phyloP scores from a whole-genome alignment of 2,888 invertebrate genomes.

The Crematogaster levior region DNA sequence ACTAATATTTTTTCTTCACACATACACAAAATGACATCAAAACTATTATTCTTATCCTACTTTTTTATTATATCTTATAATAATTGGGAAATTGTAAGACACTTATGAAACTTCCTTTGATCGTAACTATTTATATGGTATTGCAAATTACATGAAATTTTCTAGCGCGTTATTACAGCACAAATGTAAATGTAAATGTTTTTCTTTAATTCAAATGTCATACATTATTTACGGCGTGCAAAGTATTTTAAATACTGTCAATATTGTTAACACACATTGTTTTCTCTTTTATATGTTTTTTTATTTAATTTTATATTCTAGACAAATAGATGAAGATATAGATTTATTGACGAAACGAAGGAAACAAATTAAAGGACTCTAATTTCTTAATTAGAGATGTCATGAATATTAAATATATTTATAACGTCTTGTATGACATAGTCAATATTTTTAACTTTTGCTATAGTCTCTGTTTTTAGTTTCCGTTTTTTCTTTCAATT shows the following conservation, averaged over 20 bases:
- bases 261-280: not conserved
- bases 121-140: slow-evolving; percentile 57
- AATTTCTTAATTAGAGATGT: not conserved
- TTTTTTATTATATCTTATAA: slow-evolving; percentile 70
- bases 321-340: not conserved
- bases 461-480: not conserved
- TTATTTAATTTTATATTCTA: slow-evolving; percentile 22
- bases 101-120: slow-evolving; percentile 56
- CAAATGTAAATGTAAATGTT: not conserved
- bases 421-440: not conserved
- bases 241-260: slow-evolving; percentile 14
- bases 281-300: not conserved
- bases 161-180: not conserved
- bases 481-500: not conserved
- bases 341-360: not conserved
- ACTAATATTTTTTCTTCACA: slow-evolving; percentile 60
- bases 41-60: slow-evolving; percentile 16
- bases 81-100: slow-evolving; percentile 61
- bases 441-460: not conserved
- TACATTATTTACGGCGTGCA: slow-evolving; percentile 9
- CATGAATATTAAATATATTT: not conserved
- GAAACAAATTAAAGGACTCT: not conserved
- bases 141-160: slow-evolving; percentile 62
- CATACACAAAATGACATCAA: slow-evolving; percentile 46
- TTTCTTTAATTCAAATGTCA: not conserved